Evolutionary conservation across 2,888 invertebrate genomes (phyloP).

Genomic region (Drosophila putrida): DNA sequence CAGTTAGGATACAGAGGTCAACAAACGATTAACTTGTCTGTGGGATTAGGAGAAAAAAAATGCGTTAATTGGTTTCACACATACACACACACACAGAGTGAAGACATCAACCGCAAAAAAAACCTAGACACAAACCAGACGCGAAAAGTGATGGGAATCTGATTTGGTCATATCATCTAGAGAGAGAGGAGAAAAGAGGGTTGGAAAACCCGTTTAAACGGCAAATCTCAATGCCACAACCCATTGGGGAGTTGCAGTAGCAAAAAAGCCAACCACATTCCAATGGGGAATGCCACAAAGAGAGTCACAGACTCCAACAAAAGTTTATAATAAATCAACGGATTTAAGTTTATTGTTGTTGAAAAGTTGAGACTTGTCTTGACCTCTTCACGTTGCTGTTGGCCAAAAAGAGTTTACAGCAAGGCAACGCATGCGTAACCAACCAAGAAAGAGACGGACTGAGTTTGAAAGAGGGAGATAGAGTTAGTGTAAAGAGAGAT

Average conservation of each 20-base stretch:
- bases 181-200: not conserved
- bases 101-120: slow-evolving; percentile 46
- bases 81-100: slow-evolving; percentile 40
- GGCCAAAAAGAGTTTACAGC: slow-evolving; percentile 14
- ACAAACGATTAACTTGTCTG: slow-evolving; percentile 78
- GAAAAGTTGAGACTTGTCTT: slow-evolving; percentile 31
- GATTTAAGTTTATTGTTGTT: slow-evolving; percentile 53
- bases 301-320: slow-evolving; percentile 28
- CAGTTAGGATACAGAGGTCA: slow-evolving; percentile 54
- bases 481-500: not conserved
- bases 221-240: slow-evolving; percentile 42
- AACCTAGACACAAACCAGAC: slow-evolving; percentile 52
- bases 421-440: slow-evolving; percentile 33
- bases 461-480: slow-evolving; percentile 1
- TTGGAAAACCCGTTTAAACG: slow-evolving; percentile 45
- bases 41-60: slow-evolving; percentile 66
- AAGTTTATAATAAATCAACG: slow-evolving; percentile 67
- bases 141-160: slow-evolving; percentile 46
- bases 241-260: slow-evolving; percentile 37
- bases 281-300: slow-evolving; percentile 34
- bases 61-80: slow-evolving; percentile 72
- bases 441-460: slow-evolving; percentile 7
- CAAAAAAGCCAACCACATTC: slow-evolving; percentile 49
- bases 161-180: slow-evolving; percentile 35
- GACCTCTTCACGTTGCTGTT: slow-evolving; percentile 8